Base-by-base conservation (phyloP, 2,113 vertebrate species). In the Uropsilus gracilis region DNA sequence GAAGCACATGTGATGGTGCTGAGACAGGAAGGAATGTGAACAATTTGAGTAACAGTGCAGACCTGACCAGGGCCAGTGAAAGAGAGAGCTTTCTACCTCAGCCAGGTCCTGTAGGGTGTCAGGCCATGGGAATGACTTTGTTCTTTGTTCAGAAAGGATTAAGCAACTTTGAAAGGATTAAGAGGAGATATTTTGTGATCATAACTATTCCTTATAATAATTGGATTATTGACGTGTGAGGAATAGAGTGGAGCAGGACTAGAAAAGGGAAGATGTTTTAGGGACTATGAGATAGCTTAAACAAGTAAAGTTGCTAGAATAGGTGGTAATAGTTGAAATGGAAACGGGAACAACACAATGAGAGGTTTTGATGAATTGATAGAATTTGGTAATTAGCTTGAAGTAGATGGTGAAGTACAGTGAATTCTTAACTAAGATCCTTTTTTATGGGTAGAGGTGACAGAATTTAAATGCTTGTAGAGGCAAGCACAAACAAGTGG, bases 371-470 rank as follows among this genome's bases (percentile, higher is more conserved):
- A 84, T 69, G 50, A 76, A 61, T 26, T 71, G 57, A 34, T 89
- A 81, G 61, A 71, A 63, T 86, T 95, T 91, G 42, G 50, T 63
- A 86, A 59, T 57, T 48, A 57, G 78, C 48, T 94, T 69, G 37
- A 96, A 71, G 46, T 69, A 17, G 37, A 8, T 85, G 34, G 37
- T 46, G 4, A 87, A 85, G 22, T 34, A 93, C 61, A 90, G 81
- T 53, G 37, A 89, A 88, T 48, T 50, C 12, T 50, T 50, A 50
- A 50, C 48, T 50, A 6, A 50, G 48, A 50, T 53, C 42, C 46
- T 97, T 96, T 85, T 57, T 46, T 89, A 63, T 78, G 66, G 37
- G 8, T 76, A 71, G 46, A 77, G 95, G 28, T 72, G 30, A 39
- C 63, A 81, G 76, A 53, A 73, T 64, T 46, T 89, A 75, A 90